A percentile compares a stretch with the other conserved stretches of the same genome.
phyloP scores from a whole-genome alignment of 2,113 vertebrate species.

The Eidolon helvum region DNA sequence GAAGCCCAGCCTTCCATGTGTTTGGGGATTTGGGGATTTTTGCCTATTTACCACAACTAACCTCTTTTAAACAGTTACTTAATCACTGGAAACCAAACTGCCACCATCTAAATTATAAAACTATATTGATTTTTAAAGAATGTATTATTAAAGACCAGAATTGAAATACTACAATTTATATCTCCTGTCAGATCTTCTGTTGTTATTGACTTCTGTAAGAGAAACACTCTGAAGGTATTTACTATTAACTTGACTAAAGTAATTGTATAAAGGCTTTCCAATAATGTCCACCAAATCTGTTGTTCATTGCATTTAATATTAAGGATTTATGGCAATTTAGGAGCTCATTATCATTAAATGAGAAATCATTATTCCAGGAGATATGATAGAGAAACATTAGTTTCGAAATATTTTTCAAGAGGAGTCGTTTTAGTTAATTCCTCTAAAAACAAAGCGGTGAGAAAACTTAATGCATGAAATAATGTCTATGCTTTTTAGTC shows the following conservation, averaged over 20 bases:
- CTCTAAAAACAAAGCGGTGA: background rate
- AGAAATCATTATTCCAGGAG: background rate
- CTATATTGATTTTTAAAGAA: constrained; percentile 11
- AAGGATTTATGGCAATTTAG: background rate
- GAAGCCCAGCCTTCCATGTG: background rate
- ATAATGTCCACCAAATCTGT: background rate
- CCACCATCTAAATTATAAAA: background rate
- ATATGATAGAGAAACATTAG: background rate
- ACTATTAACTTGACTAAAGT: background rate
- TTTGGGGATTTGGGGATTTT: background rate
- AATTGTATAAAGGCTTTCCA: constrained; percentile 1
- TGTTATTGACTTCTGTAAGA: background rate
- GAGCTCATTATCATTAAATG: background rate
- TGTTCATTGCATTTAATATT: background rate
- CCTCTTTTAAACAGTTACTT: constrained; percentile 39
- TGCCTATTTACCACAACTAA: background rate
- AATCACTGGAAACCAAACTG: constrained; percentile 26
- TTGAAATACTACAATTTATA: background rate
- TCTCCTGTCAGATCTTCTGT: background rate
- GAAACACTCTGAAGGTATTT: background rate
- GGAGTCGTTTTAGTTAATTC: background rate
- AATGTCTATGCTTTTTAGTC: background rate
- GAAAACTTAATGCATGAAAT: background rate
- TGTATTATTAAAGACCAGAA: background rate
- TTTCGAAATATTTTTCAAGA: constrained; percentile 20